Base-by-base conservation (phyloP, 2,113 vertebrate genomes). In the Australoheros scitulus region DNA sequence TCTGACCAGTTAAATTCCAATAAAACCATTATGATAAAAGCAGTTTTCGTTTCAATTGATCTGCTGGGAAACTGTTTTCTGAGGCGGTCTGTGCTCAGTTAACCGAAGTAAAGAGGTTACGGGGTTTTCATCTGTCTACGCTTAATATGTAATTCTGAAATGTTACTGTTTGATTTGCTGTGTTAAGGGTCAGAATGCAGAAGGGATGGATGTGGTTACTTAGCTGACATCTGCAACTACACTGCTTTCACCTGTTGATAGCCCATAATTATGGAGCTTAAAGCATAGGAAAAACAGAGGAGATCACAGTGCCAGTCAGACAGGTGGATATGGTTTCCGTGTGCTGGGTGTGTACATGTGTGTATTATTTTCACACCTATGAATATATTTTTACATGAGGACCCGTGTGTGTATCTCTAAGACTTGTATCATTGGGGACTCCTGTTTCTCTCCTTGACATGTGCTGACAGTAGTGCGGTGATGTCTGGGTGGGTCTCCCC, bases 401-500 rank as follows among this genome's bases (percentile, higher is more conserved):
- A 75, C 85, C 15, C 77, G 29, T 72, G 83, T 61, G 75, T 82
- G 83, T 86, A 80, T 84, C 79, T 80, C 36, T 72, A 11, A 55
- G 47, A n/a, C 47, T 59, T 11, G 61, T 18, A 63, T 52, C 11
- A 78, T 9, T 9, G 77, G 84, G 60, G 85, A 85, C 87, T 79
- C 38, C 8, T 59, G 81, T 85, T 90, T 38, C 76, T 68, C 85
- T 81, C 82, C 80, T 78, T 92, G 95, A 95, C 85, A 89, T 81
- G 89, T 17, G 92, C 91, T 95, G 95, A 95, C 94, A 94, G 93
- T 91, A 43, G 88, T 32, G 82, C 14, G 47, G 32, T 89, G 91
- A 93, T 94, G 90, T 93, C 88, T 94, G 95, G 94, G 94, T 91
- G 95, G 95, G 95, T 91, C 94, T 89, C 92, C 91, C 85, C 94